Percentiles rank a stretch among this genome's conserved stretches.
These are phyloP conservation scores for Dasypolia templi DNA, from an alignment of 2,888 invertebrate species.

Conservation along the genomic window DNA sequence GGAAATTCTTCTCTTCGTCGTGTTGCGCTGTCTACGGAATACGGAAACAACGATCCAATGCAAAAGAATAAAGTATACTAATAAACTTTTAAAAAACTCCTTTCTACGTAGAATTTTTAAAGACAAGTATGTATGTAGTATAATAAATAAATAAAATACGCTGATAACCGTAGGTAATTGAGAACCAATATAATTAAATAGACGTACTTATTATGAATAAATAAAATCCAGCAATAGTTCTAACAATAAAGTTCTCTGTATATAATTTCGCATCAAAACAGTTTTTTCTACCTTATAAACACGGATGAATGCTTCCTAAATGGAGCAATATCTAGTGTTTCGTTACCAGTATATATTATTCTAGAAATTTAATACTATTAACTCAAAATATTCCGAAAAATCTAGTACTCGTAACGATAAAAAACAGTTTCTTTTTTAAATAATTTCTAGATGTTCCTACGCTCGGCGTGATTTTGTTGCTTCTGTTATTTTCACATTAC, in stretches of 20 bases:
- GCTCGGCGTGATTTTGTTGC: background rate
- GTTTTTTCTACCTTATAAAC: constrained; percentile 2
- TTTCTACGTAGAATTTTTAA: no score
- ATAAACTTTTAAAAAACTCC: no score
- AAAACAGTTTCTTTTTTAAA: background rate
- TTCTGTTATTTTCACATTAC: background rate
- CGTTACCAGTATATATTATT: background rate
- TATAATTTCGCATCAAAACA: background rate
- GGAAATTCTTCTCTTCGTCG: no score
- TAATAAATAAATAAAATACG: no score
- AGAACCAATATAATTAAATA: background rate
- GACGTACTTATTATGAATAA: background rate
- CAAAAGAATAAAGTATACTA: no score
- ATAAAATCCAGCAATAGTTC: background rate
- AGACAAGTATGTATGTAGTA: no score
- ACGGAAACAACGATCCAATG: no score
- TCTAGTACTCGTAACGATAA: background rate
- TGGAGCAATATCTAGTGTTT: background rate
- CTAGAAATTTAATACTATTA: background rate
- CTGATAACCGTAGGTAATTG: background rate
- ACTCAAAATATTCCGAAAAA: background rate
- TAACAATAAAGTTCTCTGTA: background rate
- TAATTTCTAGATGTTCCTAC: background rate
- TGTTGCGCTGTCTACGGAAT: no score
- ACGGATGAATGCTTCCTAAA: background rate